Evolutionary conservation across 2,113 vertebrate species (phyloP).

Genomic region (Lichenostomus cassidix): DNA sequence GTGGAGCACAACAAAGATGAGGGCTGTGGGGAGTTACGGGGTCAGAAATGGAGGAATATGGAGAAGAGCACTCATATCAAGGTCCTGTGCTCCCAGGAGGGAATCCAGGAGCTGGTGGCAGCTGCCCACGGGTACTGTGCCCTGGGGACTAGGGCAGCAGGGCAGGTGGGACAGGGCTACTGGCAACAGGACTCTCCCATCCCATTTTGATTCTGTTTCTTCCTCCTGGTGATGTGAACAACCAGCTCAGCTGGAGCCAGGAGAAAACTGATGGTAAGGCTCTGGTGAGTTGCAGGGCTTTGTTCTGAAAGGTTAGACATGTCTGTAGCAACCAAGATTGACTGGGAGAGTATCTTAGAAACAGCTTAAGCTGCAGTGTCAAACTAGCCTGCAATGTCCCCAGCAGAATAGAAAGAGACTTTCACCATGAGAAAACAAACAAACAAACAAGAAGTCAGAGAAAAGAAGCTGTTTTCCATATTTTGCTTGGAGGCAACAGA

Average conservation of each 20-base stretch:
- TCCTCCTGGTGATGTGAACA: neutral
- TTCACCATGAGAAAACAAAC: conserved; percentile 53
- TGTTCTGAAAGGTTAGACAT: neutral
- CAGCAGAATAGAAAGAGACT: neutral
- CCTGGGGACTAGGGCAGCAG: neutral
- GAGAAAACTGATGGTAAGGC: neutral
- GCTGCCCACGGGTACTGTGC: accelerated
- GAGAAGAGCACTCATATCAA: accelerated
- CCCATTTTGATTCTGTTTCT: neutral
- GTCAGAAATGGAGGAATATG: neutral
- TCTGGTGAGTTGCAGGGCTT: neutral
- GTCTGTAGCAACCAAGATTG: neutral
- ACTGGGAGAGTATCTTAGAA: neutral
- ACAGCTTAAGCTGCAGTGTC: neutral
- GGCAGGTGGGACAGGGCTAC: neutral
- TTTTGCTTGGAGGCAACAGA: conserved; percentile 55
- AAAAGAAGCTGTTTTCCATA: conserved; percentile 44
- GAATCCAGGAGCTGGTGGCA: neutral
- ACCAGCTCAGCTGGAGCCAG: neutral
- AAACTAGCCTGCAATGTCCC: neutral
- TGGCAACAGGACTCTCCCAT: neutral
- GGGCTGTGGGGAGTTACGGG: neutral
- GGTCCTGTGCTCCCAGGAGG: accelerated
- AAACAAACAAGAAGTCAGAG: conserved; percentile 40
- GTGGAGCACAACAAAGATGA: neutral